Conservation (phyloP, 2,797 vertebrate genomes). For the Dendrocincla tyrannina region DNA sequence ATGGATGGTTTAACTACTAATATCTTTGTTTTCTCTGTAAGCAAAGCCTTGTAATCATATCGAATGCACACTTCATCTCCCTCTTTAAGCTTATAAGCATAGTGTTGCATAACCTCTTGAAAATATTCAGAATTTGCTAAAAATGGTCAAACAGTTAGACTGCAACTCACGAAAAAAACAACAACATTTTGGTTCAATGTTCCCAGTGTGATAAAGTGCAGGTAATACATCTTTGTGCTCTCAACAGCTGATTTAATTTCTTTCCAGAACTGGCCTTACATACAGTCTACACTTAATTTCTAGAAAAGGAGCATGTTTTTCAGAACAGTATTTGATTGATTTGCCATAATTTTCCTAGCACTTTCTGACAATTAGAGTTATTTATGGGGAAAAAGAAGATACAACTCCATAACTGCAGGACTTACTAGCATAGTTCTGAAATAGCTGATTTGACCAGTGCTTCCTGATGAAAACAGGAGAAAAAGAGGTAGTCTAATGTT, state of each 20-base stretch:
- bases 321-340: slow-evolving; percentile 2
- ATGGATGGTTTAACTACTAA: neutral
- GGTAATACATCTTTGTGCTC: neutral
- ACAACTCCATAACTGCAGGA: neutral
- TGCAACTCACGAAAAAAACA: neutral
- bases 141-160: neutral
- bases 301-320: neutral
- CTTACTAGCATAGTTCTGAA: neutral
- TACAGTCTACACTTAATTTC: neutral
- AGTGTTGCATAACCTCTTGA: neutral
- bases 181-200: neutral
- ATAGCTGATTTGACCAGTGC: neutral
- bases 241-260: slow-evolving; percentile 1
- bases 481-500: neutral
- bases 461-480: neutral
- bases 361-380: slow-evolving; percentile 1
- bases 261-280: neutral
- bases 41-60: neutral
- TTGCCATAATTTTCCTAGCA: neutral
- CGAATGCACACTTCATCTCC: neutral
- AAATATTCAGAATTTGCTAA: slow-evolving; percentile 1
- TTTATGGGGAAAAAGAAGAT: neutral
- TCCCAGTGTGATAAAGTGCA: slow-evolving; percentile 5
- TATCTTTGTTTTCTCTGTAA: neutral
- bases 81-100: neutral